These are phyloP conservation scores for Limnothrissa miodon DNA, from an alignment of 2,113 vertebrate species.

Conservation along the genomic window DNA sequence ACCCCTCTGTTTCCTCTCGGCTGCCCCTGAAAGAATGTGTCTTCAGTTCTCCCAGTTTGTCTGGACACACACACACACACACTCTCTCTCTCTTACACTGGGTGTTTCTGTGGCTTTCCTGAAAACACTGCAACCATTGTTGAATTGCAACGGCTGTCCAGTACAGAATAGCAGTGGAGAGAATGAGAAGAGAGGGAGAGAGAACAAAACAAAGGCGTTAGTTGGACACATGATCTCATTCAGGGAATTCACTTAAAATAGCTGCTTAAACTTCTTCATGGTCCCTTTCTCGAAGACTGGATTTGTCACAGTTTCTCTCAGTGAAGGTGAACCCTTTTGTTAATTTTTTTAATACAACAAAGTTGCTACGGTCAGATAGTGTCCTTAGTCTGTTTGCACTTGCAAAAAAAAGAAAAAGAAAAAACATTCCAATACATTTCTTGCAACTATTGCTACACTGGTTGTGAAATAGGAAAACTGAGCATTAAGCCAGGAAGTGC, in stretches of 20 bases:
- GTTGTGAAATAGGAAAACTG: conserved; percentile 14
- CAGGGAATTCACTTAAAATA: neutral
- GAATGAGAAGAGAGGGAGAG: conserved; percentile 20
- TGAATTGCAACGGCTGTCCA: conserved; percentile 40
- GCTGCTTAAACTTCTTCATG: neutral
- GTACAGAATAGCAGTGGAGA: conserved; percentile 36
- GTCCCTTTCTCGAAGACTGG: neutral
- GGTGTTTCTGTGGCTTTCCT: conserved; percentile 44
- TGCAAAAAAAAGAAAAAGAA: neutral
- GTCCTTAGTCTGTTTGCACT: neutral
- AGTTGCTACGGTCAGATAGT: neutral
- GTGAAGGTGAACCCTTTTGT: neutral
- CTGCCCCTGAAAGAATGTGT: conserved; percentile 50
- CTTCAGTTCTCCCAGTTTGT: conserved; percentile 50
- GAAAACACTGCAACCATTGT: conserved; percentile 58
- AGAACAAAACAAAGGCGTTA: neutral
- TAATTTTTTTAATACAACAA: neutral
- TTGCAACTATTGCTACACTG: conserved; percentile 8
- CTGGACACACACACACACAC: conserved; percentile 21
- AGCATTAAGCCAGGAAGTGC: conserved; percentile 11
- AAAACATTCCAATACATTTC: conserved; percentile 4
- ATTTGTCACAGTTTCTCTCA: neutral
- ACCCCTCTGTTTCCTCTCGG: conserved; percentile 53
- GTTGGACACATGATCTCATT: neutral
- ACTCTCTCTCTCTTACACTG: conserved; percentile 8